Evolutionary conservation across 2,888 invertebrate species (phyloP).

Genomic region (Omphaloscelis lunosa): DNA sequence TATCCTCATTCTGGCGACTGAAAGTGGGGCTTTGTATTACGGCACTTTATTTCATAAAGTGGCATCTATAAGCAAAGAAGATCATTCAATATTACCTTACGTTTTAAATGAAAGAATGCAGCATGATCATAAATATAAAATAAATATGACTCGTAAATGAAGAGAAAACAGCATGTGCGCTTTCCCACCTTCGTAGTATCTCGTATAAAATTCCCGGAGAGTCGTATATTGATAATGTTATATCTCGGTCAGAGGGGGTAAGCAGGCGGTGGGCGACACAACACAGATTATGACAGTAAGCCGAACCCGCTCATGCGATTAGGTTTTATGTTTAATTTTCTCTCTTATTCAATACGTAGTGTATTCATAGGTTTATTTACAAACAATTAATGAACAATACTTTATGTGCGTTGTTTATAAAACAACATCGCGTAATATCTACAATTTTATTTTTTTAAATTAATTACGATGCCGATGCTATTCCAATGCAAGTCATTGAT

Average conservation of each 20-base stretch:
- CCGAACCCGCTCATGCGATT: constrained; percentile 23
- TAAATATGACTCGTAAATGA: constrained; percentile 42
- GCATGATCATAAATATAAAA: constrained; percentile 30
- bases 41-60: constrained; percentile 12
- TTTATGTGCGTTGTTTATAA: constrained; percentile 13
- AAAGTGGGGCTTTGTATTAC: constrained; percentile 15
- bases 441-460: not conserved
- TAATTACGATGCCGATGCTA: no score
- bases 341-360: constrained; percentile 7
- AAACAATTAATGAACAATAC: not conserved
- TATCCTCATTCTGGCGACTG: constrained; percentile 10
- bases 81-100: constrained; percentile 1
- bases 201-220: constrained; percentile 7
- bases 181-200: constrained; percentile 21
- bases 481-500: constrained; percentile 25
- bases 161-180: constrained; percentile 34
- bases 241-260: not conserved
- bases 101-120: constrained; percentile 4
- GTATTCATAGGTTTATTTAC: constrained; percentile 20
- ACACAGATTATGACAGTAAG: constrained; percentile 12
- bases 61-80: constrained; percentile 8
- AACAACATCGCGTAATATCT: constrained; percentile 17
- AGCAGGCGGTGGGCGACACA: constrained; percentile 19
- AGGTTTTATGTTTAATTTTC: constrained; percentile 20
- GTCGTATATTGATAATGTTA: not conserved